Evolutionary conservation across 2,113 vertebrate species (phyloP).

Genomic region (Crotophaga sulcirostris): DNA sequence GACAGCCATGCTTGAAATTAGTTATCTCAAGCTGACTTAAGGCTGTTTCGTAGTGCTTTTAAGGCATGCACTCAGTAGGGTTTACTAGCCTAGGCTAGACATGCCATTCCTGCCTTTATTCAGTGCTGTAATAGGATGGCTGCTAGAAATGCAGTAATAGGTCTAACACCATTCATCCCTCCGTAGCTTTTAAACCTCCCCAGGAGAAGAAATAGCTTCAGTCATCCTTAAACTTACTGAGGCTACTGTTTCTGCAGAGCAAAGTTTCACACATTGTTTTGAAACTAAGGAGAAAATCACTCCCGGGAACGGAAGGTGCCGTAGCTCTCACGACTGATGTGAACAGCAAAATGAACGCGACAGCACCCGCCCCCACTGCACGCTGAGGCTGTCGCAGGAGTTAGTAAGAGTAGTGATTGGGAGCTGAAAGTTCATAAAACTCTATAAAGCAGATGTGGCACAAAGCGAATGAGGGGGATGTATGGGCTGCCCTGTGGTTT

Average conservation of each 20-base stretch:
- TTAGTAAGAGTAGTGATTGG: background rate
- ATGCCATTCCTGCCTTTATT: conserved; percentile 67
- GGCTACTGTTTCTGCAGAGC: conserved; percentile 19
- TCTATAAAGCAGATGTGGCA: background rate
- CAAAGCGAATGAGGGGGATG: background rate
- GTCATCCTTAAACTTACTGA: conserved; percentile 56
- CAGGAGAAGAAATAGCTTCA: conserved; percentile 46
- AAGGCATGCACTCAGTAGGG: conserved; percentile 57
- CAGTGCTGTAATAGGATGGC: conserved; percentile 69
- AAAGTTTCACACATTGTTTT: conserved; percentile 56
- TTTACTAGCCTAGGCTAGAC: conserved; percentile 68
- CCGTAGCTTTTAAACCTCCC: conserved; percentile 60
- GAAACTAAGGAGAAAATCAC: background rate
- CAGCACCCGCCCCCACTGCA: background rate
- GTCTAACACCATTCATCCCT: conserved; percentile 57
- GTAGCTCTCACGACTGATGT: background rate
- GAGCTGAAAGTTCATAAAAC: conserved; percentile 16
- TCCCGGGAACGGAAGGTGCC: background rate
- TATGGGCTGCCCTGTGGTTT: accelerated
- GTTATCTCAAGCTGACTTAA: conserved; percentile 64
- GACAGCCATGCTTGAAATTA: conserved; percentile 79
- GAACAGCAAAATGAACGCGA: background rate
- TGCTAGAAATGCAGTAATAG: conserved; percentile 65
- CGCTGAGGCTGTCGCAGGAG: conserved; percentile 12
- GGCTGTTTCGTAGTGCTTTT: conserved; percentile 68